Evolutionary conservation across 2,888 invertebrate genomes (phyloP).

Genomic region (Cataglyphis cursor): DNA sequence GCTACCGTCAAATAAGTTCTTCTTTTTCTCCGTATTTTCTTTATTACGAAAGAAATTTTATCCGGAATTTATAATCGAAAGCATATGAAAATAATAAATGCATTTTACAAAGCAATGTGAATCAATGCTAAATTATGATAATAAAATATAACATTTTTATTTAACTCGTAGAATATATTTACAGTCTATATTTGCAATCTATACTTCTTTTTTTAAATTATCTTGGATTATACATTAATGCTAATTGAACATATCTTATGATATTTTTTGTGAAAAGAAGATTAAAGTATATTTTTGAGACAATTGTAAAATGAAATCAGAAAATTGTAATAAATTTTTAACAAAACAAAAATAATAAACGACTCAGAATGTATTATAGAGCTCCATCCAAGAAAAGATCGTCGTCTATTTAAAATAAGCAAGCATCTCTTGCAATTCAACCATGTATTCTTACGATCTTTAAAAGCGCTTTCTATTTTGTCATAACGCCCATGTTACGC

Average conservation of each 20-base stretch:
- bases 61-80: not conserved
- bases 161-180: not conserved
- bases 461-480: conserved; percentile 15
- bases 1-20: conserved; percentile 58
- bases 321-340: conserved; percentile 1
- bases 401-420: not conserved
- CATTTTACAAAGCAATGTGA: not conserved
- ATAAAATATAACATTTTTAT: not conserved
- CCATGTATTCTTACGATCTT: not conserved
- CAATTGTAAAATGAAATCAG: not conserved
- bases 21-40: conserved; percentile 49
- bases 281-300: not conserved
- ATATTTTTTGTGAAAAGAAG: not conserved
- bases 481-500: conserved; percentile 16
- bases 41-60: not conserved
- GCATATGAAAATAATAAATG: not conserved
- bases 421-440: conserved; percentile 3
- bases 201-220: not conserved
- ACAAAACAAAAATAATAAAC: not conserved
- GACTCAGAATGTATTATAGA: not conserved
- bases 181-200: not conserved
- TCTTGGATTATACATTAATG: not conserved
- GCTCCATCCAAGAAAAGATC: not conserved
- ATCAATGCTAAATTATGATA: not conserved
- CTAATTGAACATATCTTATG: not conserved